Percentiles rank a stretch among this genome's conserved stretches.
These are phyloP conservation scores for Petrocephalus microphthalmus DNA, from an alignment of 2,113 vertebrate genomes.

Conservation along the genomic window DNA sequence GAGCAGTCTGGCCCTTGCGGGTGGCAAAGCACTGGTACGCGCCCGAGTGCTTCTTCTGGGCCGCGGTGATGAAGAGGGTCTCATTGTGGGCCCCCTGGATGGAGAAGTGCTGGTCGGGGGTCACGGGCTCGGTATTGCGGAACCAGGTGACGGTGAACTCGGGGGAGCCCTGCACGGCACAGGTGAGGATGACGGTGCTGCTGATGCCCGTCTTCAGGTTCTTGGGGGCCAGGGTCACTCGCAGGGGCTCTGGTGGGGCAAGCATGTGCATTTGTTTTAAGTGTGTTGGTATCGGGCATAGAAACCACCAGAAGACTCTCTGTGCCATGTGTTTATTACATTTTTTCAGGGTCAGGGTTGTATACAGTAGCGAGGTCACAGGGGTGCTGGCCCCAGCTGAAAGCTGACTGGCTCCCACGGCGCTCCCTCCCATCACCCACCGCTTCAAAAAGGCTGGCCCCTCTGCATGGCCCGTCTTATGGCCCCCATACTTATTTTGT, in stretches of 20 bases:
- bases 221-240: conserved; percentile 94
- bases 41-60: conserved; percentile 93
- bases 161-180: conserved; percentile 85
- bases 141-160: conserved; percentile 89
- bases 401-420: neutral
- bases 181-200: conserved; percentile 94
- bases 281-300: neutral
- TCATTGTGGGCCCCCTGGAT: conserved; percentile 93
- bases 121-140: conserved; percentile 86
- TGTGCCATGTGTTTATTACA: neutral
- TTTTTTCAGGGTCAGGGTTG: neutral
- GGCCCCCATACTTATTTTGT: neutral
- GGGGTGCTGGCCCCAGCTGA: neutral
- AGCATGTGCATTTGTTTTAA: neutral
- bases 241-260: conserved; percentile 73
- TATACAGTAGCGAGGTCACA: neutral
- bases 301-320: too few relatives aligned
- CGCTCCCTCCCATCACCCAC: neutral
- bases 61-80: conserved; percentile 88
- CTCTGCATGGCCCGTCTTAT: neutral
- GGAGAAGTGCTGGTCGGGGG: conserved; percentile 84
- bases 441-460: neutral
- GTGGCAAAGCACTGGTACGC: conserved; percentile 97
- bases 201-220: conserved; percentile 96
- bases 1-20: conserved; percentile 84